Evolutionary conservation across 2,888 invertebrate species (phyloP).

Genomic region (Coenonympha arcania): DNA sequence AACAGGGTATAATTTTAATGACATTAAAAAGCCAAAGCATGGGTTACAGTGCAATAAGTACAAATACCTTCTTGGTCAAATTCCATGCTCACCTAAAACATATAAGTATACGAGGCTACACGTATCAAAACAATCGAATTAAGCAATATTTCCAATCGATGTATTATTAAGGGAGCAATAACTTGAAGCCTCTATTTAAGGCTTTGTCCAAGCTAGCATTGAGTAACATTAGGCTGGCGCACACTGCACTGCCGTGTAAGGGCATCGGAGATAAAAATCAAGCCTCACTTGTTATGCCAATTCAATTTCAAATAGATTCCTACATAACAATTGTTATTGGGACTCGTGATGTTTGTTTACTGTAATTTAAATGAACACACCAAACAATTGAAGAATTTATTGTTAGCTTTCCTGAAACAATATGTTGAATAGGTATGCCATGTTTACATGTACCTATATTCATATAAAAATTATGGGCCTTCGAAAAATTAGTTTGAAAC

Average conservation of each 20-base stretch:
- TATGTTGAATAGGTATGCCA: no score
- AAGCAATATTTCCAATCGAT: background rate
- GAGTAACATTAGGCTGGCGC: constrained; percentile 1
- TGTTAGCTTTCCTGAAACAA: background rate
- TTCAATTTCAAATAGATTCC: constrained; percentile 9
- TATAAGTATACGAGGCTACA: background rate
- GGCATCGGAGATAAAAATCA: constrained; percentile 9
- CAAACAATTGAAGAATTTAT: background rate
- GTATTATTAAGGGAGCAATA: background rate
- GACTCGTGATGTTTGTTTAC: constrained; percentile 6
- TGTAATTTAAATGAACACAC: background rate
- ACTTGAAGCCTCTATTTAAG: background rate
- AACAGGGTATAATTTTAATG: no score
- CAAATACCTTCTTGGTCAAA: no score
- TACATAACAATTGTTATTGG: background rate
- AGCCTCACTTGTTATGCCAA: constrained; percentile 1
- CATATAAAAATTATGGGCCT: no score
- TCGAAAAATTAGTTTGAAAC: no score
- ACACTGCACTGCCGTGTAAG: constrained; percentile 11
- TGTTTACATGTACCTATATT: no score
- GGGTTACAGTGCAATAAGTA: no score
- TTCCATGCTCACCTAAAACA: background rate
- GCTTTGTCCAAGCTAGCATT: constrained; percentile 9
- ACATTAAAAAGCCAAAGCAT: no score
- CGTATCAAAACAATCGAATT: background rate